Conservation (phyloP, 2,113 vertebrate species). For the Catharus fuscescens region DNA sequence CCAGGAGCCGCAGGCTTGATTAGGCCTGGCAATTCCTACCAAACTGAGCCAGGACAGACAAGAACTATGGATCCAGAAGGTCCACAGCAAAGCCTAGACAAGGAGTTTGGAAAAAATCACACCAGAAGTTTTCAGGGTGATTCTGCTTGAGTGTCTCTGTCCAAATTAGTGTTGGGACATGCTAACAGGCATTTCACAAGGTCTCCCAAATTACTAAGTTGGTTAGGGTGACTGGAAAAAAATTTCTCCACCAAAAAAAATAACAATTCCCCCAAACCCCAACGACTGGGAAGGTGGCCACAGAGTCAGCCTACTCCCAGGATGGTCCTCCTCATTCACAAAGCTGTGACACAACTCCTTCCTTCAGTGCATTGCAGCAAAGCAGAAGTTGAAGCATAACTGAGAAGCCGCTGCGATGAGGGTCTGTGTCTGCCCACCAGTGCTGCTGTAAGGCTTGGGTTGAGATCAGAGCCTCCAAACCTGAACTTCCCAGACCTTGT, state of each 20-base stretch:
- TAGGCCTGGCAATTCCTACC: not conserved
- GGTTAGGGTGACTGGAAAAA: not conserved
- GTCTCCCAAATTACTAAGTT: not conserved
- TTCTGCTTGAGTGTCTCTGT: not conserved
- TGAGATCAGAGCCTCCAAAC: not conserved
- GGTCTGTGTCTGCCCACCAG: not conserved
- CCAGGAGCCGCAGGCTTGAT: not conserved
- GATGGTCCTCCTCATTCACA: not conserved
- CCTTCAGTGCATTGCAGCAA: not conserved
- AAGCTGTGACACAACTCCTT: fast-evolving
- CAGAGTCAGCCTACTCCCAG: not conserved
- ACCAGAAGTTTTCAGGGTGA: not conserved
- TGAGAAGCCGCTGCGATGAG: fast-evolving
- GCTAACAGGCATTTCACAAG: not conserved
- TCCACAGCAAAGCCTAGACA: not conserved
- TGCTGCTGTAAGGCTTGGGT: not conserved
- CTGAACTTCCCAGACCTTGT: not conserved
- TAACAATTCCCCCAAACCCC: too few species aligned
- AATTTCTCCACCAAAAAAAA: too few species aligned
- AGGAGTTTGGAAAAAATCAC: not conserved
- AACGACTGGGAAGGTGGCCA: not conserved
- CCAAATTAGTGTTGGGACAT: not conserved
- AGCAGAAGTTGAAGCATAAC: not conserved
- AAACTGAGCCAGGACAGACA: not conserved
- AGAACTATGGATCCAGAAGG: not conserved